phyloP scores from a whole-genome alignment of 1,140 invertebrate genomes.

The Lanistes nyassanus region DNA sequence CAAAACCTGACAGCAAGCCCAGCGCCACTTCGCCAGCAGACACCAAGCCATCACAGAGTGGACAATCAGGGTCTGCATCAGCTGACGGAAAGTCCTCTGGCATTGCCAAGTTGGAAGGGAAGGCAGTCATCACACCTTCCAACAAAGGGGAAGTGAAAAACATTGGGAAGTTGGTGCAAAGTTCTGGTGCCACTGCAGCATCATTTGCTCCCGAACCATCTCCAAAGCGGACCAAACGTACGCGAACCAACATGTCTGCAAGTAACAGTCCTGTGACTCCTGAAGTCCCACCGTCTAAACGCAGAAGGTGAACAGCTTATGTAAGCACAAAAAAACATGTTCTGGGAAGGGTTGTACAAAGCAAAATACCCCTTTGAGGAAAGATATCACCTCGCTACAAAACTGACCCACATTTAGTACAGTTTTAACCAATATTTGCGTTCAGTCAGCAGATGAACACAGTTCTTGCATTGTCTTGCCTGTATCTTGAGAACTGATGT shows the following conservation, averaged over 20 bases:
- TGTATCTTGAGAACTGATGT: too few species aligned
- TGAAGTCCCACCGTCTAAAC: constrained; percentile 39
- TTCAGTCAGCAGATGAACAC: too few species aligned
- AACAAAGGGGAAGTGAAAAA: constrained; percentile 3
- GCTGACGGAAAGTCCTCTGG: too few species aligned
- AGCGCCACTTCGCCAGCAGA: neutral
- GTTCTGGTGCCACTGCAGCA: constrained; percentile 10
- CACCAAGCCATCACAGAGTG: neutral
- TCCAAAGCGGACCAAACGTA: constrained; percentile 57
- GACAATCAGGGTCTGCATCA: neutral
- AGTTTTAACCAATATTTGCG: too few species aligned
- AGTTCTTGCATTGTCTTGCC: too few species aligned
- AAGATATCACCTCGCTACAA: too few species aligned
- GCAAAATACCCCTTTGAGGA: too few species aligned
- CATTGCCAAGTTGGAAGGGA: neutral
- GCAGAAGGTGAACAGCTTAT: constrained; percentile 35
- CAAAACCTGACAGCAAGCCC: neutral
- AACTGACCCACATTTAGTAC: too few species aligned
- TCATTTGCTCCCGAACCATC: constrained; percentile 50
- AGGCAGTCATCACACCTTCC: neutral
- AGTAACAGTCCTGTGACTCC: constrained; percentile 52
- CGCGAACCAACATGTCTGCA: constrained; percentile 47
- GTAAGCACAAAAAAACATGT: too few species aligned
- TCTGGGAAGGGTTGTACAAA: too few species aligned
- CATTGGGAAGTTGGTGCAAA: neutral